Base-by-base conservation (phyloP, 92 coral and sea anemone species). In the Actinostola sp. region DNA sequence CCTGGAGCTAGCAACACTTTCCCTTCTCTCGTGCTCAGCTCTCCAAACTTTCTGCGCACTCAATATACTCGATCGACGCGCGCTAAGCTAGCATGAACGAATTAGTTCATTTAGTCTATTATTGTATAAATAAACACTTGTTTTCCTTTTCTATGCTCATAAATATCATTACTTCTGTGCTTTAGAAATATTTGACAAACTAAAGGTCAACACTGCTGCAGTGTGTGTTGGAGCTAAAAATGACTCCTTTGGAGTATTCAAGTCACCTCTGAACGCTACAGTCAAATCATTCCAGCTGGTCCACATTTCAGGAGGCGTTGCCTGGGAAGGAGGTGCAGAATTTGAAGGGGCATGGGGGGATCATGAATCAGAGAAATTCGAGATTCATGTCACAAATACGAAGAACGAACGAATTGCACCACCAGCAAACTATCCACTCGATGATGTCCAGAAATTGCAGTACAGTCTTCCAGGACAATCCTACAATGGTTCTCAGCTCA, bases 311-410 rank as follows among this genome's bases (percentile, higher is more conserved):
- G 53, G 53, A 46, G 53, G 53, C 3, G 53, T 46, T 16, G 53
- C 53, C 15, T 46, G 53, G 53, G 53, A 16, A 3, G 61, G 61
- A 21, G 61, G 61, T 5, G 3, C 61, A 2, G 61, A 54, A 3
- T 54, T 8, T 23, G 29, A 54, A 54, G 61, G 33, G 7, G 21
- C 8, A 4, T 54, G 61, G 61, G 61, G 61, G 5, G 61, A 54
- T 17, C 2, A 6, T 2, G 29, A 4, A 3, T 8, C 31, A 7
- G 9, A 54, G 21, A 21, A 5, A 17, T 54, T 54, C 17, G 61
- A 54, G 21, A 27, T 54, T 8, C 61, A 54, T 28, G n/a, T 54
- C 10, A 54, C 61, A 12, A 5, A 11, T 27, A 29, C 8, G 5
- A 54, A 23, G 5, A 54, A 54, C 28, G 12, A 12, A 10, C 4